phyloP scores from a whole-genome alignment of 2,113 vertebrate genomes.

The Nycticorax nycticorax region DNA sequence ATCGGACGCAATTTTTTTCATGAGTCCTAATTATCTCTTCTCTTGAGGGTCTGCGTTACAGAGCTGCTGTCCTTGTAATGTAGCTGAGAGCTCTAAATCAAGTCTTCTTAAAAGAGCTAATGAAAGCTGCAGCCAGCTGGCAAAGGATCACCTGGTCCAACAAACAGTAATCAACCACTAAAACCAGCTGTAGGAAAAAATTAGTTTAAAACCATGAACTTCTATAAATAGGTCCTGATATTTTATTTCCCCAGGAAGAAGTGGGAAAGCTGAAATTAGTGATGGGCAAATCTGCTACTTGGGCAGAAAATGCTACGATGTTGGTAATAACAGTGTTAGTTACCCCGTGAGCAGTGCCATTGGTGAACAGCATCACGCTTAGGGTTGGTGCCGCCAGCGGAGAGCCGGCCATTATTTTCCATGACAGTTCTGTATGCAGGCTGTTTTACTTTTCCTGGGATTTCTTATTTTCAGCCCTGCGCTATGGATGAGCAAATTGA shows the following conservation, averaged over 20 bases:
- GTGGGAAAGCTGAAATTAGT: background rate
- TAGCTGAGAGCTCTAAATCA: background rate
- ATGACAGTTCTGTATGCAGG: accelerated
- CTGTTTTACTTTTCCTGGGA: background rate
- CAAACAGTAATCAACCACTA: background rate
- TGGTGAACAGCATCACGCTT: background rate
- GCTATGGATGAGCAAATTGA: accelerated
- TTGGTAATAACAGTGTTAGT: accelerated
- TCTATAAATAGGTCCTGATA: constrained; percentile 5
- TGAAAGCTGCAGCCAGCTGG: background rate
- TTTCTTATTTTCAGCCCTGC: background rate
- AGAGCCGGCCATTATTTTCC: accelerated
- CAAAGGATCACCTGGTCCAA: background rate
- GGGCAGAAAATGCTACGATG: background rate
- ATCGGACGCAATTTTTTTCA: background rate
- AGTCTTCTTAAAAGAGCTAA: background rate
- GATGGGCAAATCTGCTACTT: background rate
- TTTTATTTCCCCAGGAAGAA: background rate
- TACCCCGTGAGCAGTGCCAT: background rate
- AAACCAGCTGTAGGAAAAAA: constrained; percentile 3
- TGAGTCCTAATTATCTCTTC: background rate
- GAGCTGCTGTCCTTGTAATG: background rate
- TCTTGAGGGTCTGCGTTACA: background rate
- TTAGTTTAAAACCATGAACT: background rate
- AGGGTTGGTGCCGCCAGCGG: background rate